A percentile compares a stretch with the other conserved stretches of the same genome.
Conservation (phyloP, 2,888 invertebrate genomes). For the Gryllus longicercus region DNA sequence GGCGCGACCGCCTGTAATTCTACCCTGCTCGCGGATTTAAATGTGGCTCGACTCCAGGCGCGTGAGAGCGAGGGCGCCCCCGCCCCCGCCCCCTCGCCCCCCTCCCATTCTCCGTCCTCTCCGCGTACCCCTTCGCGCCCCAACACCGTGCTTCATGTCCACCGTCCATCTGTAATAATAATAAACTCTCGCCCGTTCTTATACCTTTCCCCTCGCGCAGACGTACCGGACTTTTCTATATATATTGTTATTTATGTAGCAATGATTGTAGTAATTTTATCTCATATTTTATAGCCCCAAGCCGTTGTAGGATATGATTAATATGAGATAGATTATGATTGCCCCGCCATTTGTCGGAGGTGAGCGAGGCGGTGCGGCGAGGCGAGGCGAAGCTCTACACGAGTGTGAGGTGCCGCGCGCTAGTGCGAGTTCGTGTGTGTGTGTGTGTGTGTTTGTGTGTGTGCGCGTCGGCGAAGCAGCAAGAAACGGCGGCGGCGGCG, state of each 20-base stretch:
- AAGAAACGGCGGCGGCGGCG: not conserved
- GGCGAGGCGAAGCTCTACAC: too few relatives aligned
- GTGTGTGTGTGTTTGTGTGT: not conserved
- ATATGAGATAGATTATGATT: constrained; percentile 17
- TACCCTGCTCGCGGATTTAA: constrained; percentile 17
- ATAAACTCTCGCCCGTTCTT: constrained; percentile 8
- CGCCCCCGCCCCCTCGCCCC: not conserved
- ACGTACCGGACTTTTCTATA: not conserved
- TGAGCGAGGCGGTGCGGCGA: too few relatives aligned
- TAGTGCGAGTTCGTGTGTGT: not conserved
- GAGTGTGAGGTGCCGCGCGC: not conserved
- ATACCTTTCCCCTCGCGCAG: not conserved
- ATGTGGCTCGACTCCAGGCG: not conserved
- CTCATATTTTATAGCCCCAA: constrained; percentile 17
- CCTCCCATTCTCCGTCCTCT: not conserved
- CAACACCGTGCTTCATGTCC: not conserved
- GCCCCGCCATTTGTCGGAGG: constrained; percentile 7
- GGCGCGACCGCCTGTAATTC: constrained; percentile 5
- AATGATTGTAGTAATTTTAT: constrained; percentile 11
- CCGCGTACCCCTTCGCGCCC: not conserved
- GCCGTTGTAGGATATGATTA: constrained; percentile 17
- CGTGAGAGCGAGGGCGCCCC: not conserved
- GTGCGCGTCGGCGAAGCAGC: not conserved
- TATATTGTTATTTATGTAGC: constrained; percentile 17
- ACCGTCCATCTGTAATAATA: constrained; percentile 8